These are phyloP conservation scores for Leptinotarsa peninsularis DNA, from an alignment of 2,888 invertebrate genomes.

Conservation along the genomic window DNA sequence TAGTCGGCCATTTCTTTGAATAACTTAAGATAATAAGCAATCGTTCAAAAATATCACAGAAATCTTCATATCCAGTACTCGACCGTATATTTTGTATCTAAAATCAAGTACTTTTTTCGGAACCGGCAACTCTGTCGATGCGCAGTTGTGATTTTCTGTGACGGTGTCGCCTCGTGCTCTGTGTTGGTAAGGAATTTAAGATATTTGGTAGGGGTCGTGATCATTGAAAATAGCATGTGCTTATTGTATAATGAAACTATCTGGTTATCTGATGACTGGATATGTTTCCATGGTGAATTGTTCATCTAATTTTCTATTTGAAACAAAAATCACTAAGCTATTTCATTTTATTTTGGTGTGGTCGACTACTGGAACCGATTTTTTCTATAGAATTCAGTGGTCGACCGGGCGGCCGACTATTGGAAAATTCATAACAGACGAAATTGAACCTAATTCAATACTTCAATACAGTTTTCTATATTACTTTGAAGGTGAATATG, in stretches of 20 bases:
- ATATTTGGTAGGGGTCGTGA: background rate
- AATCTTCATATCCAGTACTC: background rate
- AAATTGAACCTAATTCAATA: background rate
- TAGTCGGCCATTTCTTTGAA: background rate
- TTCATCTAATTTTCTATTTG: background rate
- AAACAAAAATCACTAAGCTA: background rate
- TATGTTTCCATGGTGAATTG: constrained; percentile 5
- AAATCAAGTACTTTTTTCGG: background rate
- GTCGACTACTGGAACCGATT: background rate
- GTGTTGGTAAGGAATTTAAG: background rate
- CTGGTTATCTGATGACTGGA: constrained; percentile 10
- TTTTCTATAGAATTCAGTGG: background rate
- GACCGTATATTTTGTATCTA: background rate
- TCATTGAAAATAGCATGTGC: background rate
- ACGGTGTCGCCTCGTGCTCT: background rate
- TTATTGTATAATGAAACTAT: constrained; percentile 3
- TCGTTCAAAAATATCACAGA: background rate
- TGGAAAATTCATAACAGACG: background rate
- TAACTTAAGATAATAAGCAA: background rate
- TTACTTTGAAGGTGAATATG: background rate
- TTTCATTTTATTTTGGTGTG: constrained; percentile 1
- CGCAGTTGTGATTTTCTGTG: background rate
- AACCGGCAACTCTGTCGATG: background rate
- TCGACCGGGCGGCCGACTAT: background rate
- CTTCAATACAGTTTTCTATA: background rate